Evolutionary conservation across 2,113 vertebrate genomes (phyloP), one percentile per base, ranked within the genome.

Genomic region (Zosterops lateralis): DNA sequence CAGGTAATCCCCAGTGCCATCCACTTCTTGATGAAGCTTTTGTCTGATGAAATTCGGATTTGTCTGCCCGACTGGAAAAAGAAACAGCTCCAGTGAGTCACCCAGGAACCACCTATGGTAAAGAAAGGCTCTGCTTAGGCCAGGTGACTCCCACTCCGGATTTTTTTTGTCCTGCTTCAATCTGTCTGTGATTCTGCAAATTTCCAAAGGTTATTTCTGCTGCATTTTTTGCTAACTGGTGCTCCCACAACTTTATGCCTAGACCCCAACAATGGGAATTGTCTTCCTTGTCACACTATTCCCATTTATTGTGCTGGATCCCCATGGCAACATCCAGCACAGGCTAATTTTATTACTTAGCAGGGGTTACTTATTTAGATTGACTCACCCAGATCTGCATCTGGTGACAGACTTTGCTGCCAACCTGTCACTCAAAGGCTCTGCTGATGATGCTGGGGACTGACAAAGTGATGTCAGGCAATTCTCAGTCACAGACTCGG

Each of bases 201-300:
- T 44, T 82, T 65, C 58, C 5, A 1, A 36, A 82, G 13, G 36
- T 45, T 53, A 13, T 57, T 36, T 51, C 66, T 64, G 64, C 53
- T 12, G 0, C 11, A 0, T 66, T 50, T 61, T 51, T 40, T 84
- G 11, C 32, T 67, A 44, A 47, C 24, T 44, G 32, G 3, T 26
- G 14, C 4, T 68, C 15, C 21, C 50, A 72, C 21, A 50, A 36
- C 36, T 56, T 82, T 14, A 28, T 32, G 4, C 24, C 38, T 3
- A 32, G 58, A 72, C 62, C 36, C 21, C 4, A 3, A 2, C 3
- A 19, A 17, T 0, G 2, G 13, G 31, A 22, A 45, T 2, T 29
- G 26, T 3, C 3, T 61, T 75, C 40, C 73, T 60, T 34, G 29
- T 44, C 20, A 6, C 7, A 3, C 6, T 28, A 1, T 40, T 48